phyloP scores from a whole-genome alignment of 2,888 invertebrate species.

The Cyrtodaria siliqua region DNA sequence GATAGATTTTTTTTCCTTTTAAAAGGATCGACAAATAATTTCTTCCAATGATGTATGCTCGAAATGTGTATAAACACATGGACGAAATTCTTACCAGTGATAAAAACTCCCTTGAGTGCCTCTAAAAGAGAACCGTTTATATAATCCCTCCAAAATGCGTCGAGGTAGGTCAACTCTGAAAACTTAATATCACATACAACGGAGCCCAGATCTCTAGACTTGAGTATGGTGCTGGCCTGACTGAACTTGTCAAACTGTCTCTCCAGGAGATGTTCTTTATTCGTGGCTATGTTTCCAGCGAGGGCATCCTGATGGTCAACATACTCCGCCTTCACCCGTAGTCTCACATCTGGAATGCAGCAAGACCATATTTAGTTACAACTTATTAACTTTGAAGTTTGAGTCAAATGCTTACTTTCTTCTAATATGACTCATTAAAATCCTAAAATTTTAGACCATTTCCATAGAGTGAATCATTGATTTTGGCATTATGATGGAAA shows the following conservation, averaged over 20 bases:
- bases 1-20: too few species aligned
- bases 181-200: constrained; percentile 85
- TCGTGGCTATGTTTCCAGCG: constrained; percentile 77
- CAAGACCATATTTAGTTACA: too few species aligned
- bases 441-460: too few species aligned
- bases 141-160: constrained; percentile 85
- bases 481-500: too few species aligned
- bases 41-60: too few species aligned
- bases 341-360: constrained; percentile 76
- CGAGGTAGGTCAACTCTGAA: constrained; percentile 83
- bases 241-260: constrained; percentile 82
- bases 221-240: constrained; percentile 82
- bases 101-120: constrained; percentile 82
- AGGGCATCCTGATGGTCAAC: constrained; percentile 78
- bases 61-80: too few species aligned
- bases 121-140: constrained; percentile 83
- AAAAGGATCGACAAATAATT: too few species aligned
- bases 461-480: too few species aligned
- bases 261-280: constrained; percentile 79
- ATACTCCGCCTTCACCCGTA: constrained; percentile 82
- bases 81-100: constrained; percentile 79
- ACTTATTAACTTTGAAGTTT: too few species aligned
- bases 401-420: too few species aligned
- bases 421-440: too few species aligned
- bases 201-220: constrained; percentile 82